Conservation (phyloP, 2,797 vertebrate species). For the Lagodon rhomboides region DNA sequence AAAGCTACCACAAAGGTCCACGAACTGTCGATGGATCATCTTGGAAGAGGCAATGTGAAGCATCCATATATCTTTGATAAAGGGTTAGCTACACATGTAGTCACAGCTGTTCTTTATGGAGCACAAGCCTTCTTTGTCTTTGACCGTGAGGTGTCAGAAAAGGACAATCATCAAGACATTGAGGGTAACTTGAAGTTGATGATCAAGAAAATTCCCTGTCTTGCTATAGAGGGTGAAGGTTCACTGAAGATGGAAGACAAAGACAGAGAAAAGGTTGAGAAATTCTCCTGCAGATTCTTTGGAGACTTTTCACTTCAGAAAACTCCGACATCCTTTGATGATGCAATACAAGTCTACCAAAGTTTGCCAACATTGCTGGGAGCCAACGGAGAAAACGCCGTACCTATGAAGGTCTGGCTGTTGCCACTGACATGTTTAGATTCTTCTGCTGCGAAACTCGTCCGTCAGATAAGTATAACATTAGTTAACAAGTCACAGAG, state of each 20-base stretch:
- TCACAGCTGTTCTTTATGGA: constrained; percentile 34
- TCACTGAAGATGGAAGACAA: constrained; percentile 53
- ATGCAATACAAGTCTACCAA: constrained; percentile 64
- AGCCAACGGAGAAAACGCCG: constrained; percentile 46
- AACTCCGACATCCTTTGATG: constrained; percentile 46
- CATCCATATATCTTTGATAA: constrained; percentile 17
- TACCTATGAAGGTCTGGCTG: constrained; percentile 75
- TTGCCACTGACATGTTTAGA: constrained; percentile 69
- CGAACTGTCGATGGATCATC: constrained; percentile 72
- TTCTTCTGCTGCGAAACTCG: too few species aligned
- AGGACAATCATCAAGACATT: not conserved
- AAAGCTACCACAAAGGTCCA: constrained; percentile 39
- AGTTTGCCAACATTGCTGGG: constrained; percentile 65
- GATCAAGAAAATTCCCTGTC: constrained; percentile 57
- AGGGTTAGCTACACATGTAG: constrained; percentile 74
- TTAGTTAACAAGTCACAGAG: constrained; percentile 50
- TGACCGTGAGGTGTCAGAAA: constrained; percentile 45
- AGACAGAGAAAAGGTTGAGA: constrained; percentile 39
- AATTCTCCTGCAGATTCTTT: constrained; percentile 74
- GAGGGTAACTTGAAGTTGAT: constrained; percentile 1
- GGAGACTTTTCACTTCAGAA: constrained; percentile 67
- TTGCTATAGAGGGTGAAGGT: constrained; percentile 41
- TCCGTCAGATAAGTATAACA: too few species aligned
- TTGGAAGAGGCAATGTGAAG: too few species aligned
- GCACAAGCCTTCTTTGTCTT: constrained; percentile 73